Evolutionary conservation across 2,797 vertebrate genomes (phyloP).

Genomic region (Delichon dasypus): DNA sequence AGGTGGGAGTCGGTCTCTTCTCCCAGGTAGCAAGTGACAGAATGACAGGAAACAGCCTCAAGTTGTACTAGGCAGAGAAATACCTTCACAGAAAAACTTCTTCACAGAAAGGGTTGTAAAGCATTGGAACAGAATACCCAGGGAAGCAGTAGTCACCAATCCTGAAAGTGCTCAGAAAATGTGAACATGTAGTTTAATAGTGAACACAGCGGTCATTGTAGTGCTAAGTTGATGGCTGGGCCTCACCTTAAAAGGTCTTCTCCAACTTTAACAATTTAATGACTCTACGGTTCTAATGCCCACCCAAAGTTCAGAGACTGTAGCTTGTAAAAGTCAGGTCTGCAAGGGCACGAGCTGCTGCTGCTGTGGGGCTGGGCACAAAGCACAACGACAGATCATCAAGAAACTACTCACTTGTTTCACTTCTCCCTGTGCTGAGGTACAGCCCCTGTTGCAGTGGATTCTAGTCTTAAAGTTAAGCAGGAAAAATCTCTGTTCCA

Average conservation of each 20-base stretch:
- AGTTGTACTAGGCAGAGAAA: not conserved
- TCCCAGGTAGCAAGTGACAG: not conserved
- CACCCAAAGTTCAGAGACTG: not conserved
- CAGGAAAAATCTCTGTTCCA: not conserved
- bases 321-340: not conserved
- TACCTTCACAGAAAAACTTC: not conserved
- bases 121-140: not conserved
- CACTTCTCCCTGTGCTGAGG: not conserved
- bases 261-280: not conserved
- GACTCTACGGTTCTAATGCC: not conserved
- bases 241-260: not conserved
- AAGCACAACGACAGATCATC: not conserved
- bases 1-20: not conserved
- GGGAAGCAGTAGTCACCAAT: not conserved
- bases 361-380: not conserved
- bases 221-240: not conserved
- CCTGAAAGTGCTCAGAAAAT: not conserved
- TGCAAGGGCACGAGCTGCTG: not conserved
- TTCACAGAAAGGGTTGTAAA: not conserved
- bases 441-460: not conserved
- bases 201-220: fast-evolving
- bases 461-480: not conserved
- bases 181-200: not conserved
- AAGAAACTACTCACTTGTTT: not conserved
- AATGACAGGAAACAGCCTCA: not conserved